Evolutionary conservation across 2,113 vertebrate species (phyloP).

Genomic region (Petromus typicus): DNA sequence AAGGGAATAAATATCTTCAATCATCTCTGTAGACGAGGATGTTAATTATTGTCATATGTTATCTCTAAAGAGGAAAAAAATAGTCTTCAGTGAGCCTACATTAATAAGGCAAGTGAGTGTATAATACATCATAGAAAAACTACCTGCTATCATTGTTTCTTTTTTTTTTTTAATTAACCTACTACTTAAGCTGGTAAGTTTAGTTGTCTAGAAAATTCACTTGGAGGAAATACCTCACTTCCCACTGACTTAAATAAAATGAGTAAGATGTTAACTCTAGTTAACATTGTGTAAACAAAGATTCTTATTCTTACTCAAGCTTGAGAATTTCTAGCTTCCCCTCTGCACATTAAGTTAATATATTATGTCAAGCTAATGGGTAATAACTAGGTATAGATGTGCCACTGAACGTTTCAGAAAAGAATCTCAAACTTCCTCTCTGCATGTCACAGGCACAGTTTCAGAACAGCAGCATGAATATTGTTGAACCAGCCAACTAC

Average conservation of each 20-base stretch:
- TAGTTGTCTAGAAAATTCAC: conserved; percentile 21
- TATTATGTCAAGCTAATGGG: background rate
- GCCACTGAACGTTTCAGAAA: background rate
- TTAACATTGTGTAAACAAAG: conserved; percentile 17
- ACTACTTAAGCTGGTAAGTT: background rate
- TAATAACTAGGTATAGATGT: background rate
- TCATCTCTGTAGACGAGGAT: background rate
- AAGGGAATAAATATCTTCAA: background rate
- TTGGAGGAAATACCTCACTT: background rate
- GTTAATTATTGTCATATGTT: background rate
- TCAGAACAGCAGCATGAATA: background rate
- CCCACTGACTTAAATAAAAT: background rate
- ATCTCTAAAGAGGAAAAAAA: background rate
- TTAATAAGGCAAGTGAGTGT: background rate
- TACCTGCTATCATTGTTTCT: background rate
- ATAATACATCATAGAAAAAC: background rate
- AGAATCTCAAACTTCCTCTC: background rate
- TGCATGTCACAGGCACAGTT: background rate
- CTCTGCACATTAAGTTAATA: background rate
- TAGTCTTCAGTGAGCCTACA: background rate
- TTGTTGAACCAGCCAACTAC: background rate
- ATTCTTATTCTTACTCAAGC: background rate
- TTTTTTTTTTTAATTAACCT: conserved; percentile 11
- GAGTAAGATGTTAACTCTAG: background rate
- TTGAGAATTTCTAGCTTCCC: background rate